Conservation (phyloP, 2,113 vertebrate genomes). For the Heptranchias perlo region DNA sequence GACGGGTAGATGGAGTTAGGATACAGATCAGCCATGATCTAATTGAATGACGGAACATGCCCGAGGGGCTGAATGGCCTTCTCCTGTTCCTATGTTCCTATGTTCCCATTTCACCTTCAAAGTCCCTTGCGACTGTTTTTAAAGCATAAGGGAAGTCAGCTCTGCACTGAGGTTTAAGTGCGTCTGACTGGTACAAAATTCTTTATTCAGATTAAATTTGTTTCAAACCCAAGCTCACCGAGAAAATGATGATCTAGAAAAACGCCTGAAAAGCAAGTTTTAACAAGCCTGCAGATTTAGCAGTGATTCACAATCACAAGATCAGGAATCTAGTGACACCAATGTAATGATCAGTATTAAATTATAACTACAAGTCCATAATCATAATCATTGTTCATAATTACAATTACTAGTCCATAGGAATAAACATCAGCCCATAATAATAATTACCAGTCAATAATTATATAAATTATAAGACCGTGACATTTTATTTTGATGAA, state of each 20-base stretch:
- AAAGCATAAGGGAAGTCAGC: background rate
- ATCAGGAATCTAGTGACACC: background rate
- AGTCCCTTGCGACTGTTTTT: background rate
- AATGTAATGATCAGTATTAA: background rate
- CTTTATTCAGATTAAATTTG: background rate
- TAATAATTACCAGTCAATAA: background rate
- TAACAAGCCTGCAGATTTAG: background rate
- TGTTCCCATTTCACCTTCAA: background rate
- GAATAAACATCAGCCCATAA: background rate
- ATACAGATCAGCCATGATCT: too few relatives aligned
- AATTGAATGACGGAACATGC: too few relatives aligned
- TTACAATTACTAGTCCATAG: background rate
- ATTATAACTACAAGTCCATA: background rate
- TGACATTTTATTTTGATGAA: background rate
- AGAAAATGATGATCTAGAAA: background rate
- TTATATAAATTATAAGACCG: background rate
- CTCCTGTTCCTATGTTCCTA: too few relatives aligned
- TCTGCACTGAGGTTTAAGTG: background rate
- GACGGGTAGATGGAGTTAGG: too few relatives aligned
- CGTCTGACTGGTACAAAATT: background rate
- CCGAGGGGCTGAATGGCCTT: too few relatives aligned
- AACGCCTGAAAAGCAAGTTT: background rate
- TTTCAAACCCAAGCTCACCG: background rate
- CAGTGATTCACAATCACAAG: background rate
- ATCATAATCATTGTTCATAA: background rate